Conservation (phyloP, 2,888 invertebrate genomes). For the Chrysolina haemoptera region DNA sequence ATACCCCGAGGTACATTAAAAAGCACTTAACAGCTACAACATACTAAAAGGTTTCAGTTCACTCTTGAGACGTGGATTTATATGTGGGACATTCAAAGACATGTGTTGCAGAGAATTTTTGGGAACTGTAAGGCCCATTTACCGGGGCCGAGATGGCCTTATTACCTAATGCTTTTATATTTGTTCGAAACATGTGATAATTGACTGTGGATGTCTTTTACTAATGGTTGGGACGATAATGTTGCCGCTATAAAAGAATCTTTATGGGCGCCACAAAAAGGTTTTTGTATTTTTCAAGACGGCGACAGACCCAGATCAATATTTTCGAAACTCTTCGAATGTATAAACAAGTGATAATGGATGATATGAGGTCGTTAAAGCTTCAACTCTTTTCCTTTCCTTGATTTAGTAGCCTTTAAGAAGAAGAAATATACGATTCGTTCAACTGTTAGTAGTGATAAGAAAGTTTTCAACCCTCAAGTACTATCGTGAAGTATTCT, state of each 20-base stretch:
- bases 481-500: too few species aligned
- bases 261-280: conserved; percentile 39
- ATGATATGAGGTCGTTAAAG: neutral
- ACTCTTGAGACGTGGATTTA: conserved; percentile 59
- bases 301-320: conserved; percentile 30
- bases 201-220: conserved; percentile 54
- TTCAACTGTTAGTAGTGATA: too few species aligned
- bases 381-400: neutral
- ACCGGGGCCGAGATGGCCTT: conserved; percentile 45
- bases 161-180: conserved; percentile 57
- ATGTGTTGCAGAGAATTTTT: conserved; percentile 55
- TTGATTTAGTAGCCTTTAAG: neutral
- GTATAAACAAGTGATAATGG: conserved; percentile 20
- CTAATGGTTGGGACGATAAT: conserved; percentile 39
- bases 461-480: too few species aligned
- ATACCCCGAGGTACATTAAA: conserved; percentile 64
- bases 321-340: conserved; percentile 4
- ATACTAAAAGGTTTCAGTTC: conserved; percentile 64
- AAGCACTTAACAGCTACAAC: conserved; percentile 65
- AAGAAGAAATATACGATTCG: neutral
- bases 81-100: conserved; percentile 58
- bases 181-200: conserved; percentile 56
- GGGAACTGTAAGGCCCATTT: conserved; percentile 52
- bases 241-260: conserved; percentile 31
- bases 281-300: conserved; percentile 29